Conservation (phyloP, 2,113 vertebrate species). For the Cariama cristata region DNA sequence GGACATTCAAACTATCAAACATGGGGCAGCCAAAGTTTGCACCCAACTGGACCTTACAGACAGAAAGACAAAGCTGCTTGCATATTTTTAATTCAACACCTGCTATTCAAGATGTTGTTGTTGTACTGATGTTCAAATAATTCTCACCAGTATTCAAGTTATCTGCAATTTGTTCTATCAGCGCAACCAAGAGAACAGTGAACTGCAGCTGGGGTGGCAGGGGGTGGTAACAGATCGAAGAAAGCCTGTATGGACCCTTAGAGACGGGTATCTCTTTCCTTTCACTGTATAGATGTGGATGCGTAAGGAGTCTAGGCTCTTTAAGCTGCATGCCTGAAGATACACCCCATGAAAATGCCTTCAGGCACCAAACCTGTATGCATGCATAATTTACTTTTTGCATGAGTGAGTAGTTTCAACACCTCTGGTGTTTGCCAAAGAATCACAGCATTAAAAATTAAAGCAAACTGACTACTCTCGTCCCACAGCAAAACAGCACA, state of each 20-base stretch:
- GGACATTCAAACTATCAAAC: not conserved
- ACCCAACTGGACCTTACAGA: not conserved
- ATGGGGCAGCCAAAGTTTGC: not conserved
- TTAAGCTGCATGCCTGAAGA: not conserved
- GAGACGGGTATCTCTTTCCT: not conserved
- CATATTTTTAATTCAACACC: not conserved
- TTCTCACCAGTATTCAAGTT: not conserved
- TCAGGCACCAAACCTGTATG: not conserved
- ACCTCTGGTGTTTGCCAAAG: not conserved
- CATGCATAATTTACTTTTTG: not conserved
- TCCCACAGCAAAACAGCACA: not conserved
- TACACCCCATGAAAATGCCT: not conserved
- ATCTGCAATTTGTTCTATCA: not conserved
- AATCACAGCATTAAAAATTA: not conserved
- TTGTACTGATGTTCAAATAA: not conserved
- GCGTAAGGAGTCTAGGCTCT: not conserved
- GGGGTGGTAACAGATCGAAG: not conserved
- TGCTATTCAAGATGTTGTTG: no score
- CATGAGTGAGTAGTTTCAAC: not conserved
- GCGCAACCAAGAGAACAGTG: not conserved
- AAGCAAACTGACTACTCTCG: not conserved
- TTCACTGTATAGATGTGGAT: not conserved
- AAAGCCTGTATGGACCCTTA: not conserved
- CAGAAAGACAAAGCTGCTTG: not conserved
- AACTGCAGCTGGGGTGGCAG: not conserved